Conservation (phyloP, 2,888 invertebrate species). For the Deilephila porcellus region DNA sequence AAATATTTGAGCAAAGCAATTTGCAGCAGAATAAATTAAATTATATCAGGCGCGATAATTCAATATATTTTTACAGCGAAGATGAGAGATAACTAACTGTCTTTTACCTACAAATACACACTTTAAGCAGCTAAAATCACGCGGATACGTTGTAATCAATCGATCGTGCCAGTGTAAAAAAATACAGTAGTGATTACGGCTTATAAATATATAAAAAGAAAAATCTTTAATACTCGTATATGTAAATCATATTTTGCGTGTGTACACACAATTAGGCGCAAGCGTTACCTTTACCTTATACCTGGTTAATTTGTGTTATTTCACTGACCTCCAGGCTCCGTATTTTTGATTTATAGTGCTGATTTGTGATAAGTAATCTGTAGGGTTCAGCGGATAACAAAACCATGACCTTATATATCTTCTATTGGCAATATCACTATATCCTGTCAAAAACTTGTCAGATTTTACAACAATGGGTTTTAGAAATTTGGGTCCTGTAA, state of each 20-base stretch:
- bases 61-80: no score
- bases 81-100: neutral
- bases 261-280: neutral
- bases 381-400: neutral
- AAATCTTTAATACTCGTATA: no score
- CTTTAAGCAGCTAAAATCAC: neutral
- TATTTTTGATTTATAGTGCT: neutral
- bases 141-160: neutral
- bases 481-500: no score
- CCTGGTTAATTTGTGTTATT: constrained; percentile 5
- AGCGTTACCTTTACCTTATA: neutral
- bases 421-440: no score
- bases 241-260: constrained; percentile 4
- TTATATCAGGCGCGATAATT: neutral
- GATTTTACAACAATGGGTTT: no score
- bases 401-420: neutral
- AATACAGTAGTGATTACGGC: no score
- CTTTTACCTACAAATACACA: neutral
- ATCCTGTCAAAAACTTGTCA: no score
- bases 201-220: no score
- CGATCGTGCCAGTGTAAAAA: neutral
- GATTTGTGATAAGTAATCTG: neutral
- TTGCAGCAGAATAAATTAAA: neutral
- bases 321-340: neutral
- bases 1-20: neutral